Evolutionary conservation across 2,797 vertebrate genomes (phyloP).

Genomic region (Periophthalmus magnuspinnatus): DNA sequence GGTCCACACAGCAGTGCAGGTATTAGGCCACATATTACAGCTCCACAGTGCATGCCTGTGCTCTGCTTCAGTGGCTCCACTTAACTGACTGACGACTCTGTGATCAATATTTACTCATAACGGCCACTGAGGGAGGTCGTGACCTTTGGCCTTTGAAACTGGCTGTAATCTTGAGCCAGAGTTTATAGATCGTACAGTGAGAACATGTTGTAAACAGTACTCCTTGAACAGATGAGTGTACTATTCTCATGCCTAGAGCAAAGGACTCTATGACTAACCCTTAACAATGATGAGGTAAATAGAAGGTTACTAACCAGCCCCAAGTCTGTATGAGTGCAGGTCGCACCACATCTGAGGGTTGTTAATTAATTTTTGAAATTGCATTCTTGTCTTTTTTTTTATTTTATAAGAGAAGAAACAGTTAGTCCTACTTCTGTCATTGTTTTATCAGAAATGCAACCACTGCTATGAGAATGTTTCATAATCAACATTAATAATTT

Average conservation of each 20-base stretch:
- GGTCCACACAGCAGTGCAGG: conserved; percentile 58
- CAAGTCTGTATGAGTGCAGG: neutral
- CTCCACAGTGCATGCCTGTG: conserved; percentile 59
- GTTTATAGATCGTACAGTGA: conserved; percentile 41
- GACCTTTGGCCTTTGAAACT: conserved; percentile 62
- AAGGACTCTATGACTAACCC: neutral
- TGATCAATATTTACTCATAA: conserved; percentile 76
- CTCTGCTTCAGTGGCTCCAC: conserved; percentile 60
- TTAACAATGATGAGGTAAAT: neutral
- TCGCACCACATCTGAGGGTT: neutral
- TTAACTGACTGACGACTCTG: conserved; percentile 63
- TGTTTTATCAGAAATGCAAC: neutral
- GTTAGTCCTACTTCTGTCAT: neutral
- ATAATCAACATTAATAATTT: neutral
- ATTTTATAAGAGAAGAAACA: neutral
- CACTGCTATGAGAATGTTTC: neutral
- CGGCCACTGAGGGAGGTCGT: conserved; percentile 66
- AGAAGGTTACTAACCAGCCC: neutral
- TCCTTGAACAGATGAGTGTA: neutral
- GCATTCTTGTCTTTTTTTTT: neutral
- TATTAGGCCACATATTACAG: conserved; percentile 62
- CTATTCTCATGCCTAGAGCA: neutral
- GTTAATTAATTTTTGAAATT: neutral
- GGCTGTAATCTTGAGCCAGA: conserved; percentile 64
- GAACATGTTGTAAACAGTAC: conserved; percentile 20